Evolutionary conservation across 2,113 vertebrate genomes (phyloP).

Genomic region (Malaclemys terrapin): DNA sequence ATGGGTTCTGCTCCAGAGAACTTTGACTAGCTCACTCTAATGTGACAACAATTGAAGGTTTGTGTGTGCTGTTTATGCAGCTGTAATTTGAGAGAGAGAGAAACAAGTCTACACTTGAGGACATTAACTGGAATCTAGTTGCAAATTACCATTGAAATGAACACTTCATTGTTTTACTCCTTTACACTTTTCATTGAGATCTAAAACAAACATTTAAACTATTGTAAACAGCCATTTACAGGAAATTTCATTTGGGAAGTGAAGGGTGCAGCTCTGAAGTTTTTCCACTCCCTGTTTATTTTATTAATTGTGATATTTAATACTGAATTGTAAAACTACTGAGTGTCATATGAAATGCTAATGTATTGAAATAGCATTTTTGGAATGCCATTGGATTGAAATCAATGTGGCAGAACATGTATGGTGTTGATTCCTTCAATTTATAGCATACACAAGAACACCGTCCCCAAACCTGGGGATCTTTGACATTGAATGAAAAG

Average conservation of each 20-base stretch:
- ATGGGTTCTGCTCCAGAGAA: not conserved
- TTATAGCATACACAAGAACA: not conserved
- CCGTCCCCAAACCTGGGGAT: not conserved
- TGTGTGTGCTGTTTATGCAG: not conserved
- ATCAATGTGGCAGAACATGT: slow-evolving; percentile 39
- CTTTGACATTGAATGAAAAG: not conserved
- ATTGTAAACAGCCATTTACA: not conserved
- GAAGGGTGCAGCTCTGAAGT: not conserved
- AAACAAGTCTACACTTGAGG: not conserved
- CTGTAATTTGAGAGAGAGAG: not conserved
- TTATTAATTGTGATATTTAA: slow-evolving; percentile 22
- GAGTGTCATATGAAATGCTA: not conserved
- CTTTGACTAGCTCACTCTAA: not conserved
- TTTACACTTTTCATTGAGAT: not conserved
- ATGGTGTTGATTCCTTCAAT: slow-evolving; percentile 12
- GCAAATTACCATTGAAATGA: not conserved
- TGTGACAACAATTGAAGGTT: not conserved
- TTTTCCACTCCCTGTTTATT: slow-evolving; percentile 8
- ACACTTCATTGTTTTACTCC: not conserved
- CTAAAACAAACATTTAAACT: not conserved
- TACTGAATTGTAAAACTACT: not conserved
- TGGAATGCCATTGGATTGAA: slow-evolving; percentile 44
- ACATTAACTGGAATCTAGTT: not conserved
- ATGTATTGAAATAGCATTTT: slow-evolving; percentile 23
- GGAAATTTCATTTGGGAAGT: not conserved